Base-by-base conservation (phyloP, 2,113 vertebrate genomes). In the Carlito syrichta region DNA sequence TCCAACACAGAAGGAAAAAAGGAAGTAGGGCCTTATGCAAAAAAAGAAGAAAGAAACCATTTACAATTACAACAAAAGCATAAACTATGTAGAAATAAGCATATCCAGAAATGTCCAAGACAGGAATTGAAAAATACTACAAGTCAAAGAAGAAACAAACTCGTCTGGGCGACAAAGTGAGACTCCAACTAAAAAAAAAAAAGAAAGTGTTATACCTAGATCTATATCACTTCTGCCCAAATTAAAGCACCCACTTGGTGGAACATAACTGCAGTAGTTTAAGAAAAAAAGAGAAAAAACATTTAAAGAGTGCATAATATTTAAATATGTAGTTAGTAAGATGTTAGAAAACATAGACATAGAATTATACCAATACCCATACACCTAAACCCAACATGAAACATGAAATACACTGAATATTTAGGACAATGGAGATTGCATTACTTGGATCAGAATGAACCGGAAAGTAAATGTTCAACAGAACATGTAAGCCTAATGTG, bases 21-120 rank as follows among this genome's bases (percentile, higher is more conserved):
- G 7, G 6, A 23, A 58, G n/a, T 1, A 0, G 0, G 22, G 8
- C 62, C 73, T 52, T 54, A 52, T 0, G 8, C 0, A 20, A 63
- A 58, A 66, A 66, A 8, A 63, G 77, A 45, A n/a, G n/a, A 66
- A 68, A 30, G 50, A 30, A 27, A 62, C 13, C 35, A 90, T 35
- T 90, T 84, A 84, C 58, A 62, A 9, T 77, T 40, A n/a, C 11
- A 48, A 52, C 11, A 58, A 85, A 83, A 73, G 20, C 16, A 35
- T 54, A 73, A 82, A 88, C 23, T 4, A 13, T 76, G 62, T 32
- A 94, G 23, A 43, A 77, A 89, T 84, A 90, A 77, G 68, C 25
- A 32, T 50, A 78, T 56, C 56, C 30, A 62, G 48, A 35, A 12
- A 74, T 19, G 78, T 38, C 58, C 69, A 48, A 77, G 43, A 68